These are phyloP conservation scores for Limnephilus auricula DNA, from an alignment of 2,888 invertebrate species.

Conservation along the genomic window DNA sequence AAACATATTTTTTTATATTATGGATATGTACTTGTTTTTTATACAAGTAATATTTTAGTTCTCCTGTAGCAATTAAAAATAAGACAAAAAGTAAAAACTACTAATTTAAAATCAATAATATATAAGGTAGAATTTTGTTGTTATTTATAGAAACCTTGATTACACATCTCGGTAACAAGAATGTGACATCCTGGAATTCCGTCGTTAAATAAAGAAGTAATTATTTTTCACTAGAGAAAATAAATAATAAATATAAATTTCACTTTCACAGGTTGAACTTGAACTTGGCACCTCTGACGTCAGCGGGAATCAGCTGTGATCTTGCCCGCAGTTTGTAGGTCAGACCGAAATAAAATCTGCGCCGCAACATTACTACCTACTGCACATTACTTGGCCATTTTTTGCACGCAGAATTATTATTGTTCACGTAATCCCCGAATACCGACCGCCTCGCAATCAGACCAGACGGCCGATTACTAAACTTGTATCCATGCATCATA, in stretches of 20 bases:
- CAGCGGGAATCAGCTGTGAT: constrained; percentile 63
- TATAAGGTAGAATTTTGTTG: too few relatives aligned
- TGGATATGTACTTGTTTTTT: too few relatives aligned
- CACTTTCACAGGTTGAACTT: constrained; percentile 29
- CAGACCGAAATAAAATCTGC: constrained; percentile 64
- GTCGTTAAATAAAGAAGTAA: background rate
- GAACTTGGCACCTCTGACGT: constrained; percentile 49
- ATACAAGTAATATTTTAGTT: too few relatives aligned
- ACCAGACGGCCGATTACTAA: background rate
- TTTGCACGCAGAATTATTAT: background rate
- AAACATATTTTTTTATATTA: too few relatives aligned
- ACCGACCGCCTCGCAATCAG: background rate
- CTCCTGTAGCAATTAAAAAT: too few relatives aligned
- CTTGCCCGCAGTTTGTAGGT: constrained; percentile 63
- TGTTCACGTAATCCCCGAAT: constrained; percentile 34
- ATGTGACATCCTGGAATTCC: background rate
- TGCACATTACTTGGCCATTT: constrained; percentile 16
- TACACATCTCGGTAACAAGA: too few relatives aligned
- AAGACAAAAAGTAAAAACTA: too few relatives aligned
- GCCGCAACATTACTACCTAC: constrained; percentile 39
- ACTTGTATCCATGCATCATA: background rate
- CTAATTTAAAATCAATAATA: too few relatives aligned
- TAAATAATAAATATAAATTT: background rate
- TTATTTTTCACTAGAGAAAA: constrained; percentile 13
- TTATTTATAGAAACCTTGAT: too few relatives aligned